Percentiles rank a stretch among this genome's conserved stretches.
phyloP scores from a whole-genome alignment of 2,888 invertebrate genomes.

The Monoplex corrugatus region DNA sequence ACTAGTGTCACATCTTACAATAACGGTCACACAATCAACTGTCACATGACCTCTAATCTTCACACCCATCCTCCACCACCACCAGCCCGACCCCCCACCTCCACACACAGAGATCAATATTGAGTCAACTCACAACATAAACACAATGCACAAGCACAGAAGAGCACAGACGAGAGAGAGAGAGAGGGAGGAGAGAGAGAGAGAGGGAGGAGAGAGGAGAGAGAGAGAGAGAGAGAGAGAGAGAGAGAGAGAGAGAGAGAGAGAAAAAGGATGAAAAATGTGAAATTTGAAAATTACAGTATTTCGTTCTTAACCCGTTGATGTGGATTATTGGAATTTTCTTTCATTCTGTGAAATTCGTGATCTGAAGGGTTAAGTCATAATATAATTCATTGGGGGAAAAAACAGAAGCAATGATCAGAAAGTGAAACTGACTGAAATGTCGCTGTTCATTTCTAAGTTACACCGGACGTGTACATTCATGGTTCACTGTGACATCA shows the following conservation, averaged over 20 bases:
- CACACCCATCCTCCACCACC: not conserved
- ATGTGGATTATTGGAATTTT: too few relatives aligned
- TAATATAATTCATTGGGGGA: too few relatives aligned
- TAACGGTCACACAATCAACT: not conserved
- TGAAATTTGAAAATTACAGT: not conserved
- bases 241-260: not conserved
- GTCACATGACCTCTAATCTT: not conserved
- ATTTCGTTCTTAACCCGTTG: too few relatives aligned
- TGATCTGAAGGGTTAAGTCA: too few relatives aligned
- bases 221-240: not conserved
- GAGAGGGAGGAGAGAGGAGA: not conserved
- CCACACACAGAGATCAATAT: slow-evolving; percentile 32
- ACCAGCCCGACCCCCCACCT: not conserved
- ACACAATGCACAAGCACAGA: not conserved
- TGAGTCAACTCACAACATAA: not conserved
- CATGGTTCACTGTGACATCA: too few relatives aligned
- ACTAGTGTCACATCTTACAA: not conserved
- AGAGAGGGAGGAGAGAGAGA: not conserved
- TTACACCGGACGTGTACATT: too few relatives aligned
- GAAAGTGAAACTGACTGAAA: too few relatives aligned
- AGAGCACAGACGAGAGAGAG: slow-evolving; percentile 28
- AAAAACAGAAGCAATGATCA: too few relatives aligned
- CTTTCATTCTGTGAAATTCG: too few relatives aligned
- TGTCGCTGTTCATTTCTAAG: too few relatives aligned
- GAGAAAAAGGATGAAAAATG: too few relatives aligned